A percentile compares a stretch with the other conserved stretches of the same genome.
Conservation (phyloP, 2,888 invertebrate species). For the Nemurella pictetii region DNA sequence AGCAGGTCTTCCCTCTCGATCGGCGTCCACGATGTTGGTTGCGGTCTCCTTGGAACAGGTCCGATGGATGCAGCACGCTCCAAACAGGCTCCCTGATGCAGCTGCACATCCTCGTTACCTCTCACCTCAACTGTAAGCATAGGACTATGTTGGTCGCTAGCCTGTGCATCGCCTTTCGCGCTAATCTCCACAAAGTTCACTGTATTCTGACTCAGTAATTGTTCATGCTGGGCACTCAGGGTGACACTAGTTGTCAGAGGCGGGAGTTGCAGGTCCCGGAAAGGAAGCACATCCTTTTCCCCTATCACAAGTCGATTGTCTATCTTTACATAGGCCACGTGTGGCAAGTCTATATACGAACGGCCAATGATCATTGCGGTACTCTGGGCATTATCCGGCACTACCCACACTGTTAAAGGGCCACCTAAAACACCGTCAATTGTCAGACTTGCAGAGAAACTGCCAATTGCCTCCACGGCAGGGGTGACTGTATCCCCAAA, state of each 20-base stretch:
- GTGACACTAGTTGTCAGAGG: background rate
- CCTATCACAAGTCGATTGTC: background rate
- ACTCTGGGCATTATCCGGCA: constrained; percentile 10
- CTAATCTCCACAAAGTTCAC: background rate
- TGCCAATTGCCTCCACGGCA: background rate
- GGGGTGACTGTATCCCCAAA: constrained; percentile 2
- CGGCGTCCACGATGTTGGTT: background rate
- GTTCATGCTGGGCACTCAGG: background rate
- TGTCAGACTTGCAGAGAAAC: background rate
- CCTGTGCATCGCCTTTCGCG: background rate
- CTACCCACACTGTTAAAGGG: background rate
- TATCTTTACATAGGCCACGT: constrained; percentile 1
- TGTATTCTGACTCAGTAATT: background rate
- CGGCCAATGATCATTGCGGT: background rate
- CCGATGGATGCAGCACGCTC: background rate
- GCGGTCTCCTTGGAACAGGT: background rate
- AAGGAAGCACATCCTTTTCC: background rate
- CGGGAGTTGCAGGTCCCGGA: background rate
- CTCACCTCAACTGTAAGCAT: background rate
- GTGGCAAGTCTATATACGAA: background rate
- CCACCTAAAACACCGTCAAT: background rate
- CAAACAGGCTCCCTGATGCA: background rate
- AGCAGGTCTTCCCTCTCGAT: background rate
- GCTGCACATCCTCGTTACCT: background rate
- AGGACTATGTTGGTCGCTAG: background rate